Conservation (phyloP, 2,113 vertebrate genomes). For the Eulemur rufifrons region DNA sequence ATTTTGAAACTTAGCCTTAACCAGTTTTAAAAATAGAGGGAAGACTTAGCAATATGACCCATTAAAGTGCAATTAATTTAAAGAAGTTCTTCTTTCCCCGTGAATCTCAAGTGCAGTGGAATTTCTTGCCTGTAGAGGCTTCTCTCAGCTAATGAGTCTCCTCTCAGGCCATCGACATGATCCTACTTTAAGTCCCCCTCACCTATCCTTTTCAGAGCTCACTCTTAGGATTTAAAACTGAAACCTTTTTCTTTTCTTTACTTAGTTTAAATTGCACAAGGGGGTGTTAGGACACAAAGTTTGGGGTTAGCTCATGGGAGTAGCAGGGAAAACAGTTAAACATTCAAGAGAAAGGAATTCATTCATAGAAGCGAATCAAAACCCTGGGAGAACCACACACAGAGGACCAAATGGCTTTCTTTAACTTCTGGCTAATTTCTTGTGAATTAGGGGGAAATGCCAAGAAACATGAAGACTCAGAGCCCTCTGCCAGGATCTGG, state of each 20-base stretch:
- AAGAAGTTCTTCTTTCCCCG: background rate
- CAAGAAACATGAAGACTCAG: background rate
- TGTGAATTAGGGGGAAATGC: constrained; percentile 5
- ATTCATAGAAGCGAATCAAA: background rate
- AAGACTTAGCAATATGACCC: background rate
- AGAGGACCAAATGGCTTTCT: background rate
- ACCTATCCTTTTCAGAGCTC: background rate
- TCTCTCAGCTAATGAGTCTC: background rate
- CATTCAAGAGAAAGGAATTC: background rate
- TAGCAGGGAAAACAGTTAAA: background rate
- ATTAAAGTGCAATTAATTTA: background rate
- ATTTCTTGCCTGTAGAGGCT: background rate
- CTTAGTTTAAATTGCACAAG: background rate
- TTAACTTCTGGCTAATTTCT: constrained; percentile 48
- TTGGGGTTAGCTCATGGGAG: background rate
- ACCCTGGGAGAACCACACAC: background rate
- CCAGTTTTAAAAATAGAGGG: background rate
- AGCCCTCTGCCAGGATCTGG: background rate
- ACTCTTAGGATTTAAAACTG: background rate
- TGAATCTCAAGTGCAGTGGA: background rate
- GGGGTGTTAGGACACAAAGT: background rate
- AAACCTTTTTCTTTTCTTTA: background rate
- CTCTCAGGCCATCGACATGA: background rate
- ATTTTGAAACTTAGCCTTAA: background rate
- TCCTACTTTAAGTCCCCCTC: background rate